These are phyloP conservation scores for Mesocricetus auratus DNA, from an alignment of 2,113 vertebrate species.

Conservation along the genomic window DNA sequence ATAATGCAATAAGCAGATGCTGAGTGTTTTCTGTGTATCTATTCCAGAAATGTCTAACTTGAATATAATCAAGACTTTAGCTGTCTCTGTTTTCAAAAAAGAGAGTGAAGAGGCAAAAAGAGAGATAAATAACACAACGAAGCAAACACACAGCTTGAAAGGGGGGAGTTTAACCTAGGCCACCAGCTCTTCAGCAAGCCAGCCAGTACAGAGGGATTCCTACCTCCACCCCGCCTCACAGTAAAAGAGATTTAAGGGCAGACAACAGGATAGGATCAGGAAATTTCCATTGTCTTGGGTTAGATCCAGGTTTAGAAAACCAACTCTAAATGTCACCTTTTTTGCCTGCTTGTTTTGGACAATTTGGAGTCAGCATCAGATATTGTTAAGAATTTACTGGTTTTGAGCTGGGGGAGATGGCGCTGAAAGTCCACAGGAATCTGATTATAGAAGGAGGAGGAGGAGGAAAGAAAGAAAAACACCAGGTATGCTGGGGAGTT, in stretches of 20 bases:
- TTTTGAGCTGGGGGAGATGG: not conserved
- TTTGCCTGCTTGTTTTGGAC: not conserved
- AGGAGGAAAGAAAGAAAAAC: not conserved
- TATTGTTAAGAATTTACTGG: not conserved
- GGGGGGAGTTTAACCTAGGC: not conserved
- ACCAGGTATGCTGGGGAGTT: not conserved
- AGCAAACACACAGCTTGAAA: not conserved
- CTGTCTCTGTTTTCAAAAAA: not conserved
- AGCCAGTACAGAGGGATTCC: not conserved
- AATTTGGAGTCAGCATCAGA: slow-evolving; percentile 2
- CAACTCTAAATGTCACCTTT: not conserved
- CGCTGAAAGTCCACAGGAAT: not conserved
- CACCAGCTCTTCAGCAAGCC: not conserved
- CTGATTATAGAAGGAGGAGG: not conserved
- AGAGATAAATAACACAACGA: not conserved
- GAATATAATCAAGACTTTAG: not conserved
- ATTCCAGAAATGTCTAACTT: not conserved
- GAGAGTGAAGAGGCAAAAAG: not conserved
- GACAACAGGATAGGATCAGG: not conserved
- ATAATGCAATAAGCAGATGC: not conserved
- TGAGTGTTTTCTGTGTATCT: not conserved
- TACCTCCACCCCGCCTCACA: not conserved
- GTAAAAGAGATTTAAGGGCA: not conserved
- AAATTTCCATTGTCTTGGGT: not conserved
- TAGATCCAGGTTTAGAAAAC: not conserved